These are phyloP conservation scores for Sebastes schlegelii DNA, from an alignment of 2,113 vertebrate species.

Conservation along the genomic window DNA sequence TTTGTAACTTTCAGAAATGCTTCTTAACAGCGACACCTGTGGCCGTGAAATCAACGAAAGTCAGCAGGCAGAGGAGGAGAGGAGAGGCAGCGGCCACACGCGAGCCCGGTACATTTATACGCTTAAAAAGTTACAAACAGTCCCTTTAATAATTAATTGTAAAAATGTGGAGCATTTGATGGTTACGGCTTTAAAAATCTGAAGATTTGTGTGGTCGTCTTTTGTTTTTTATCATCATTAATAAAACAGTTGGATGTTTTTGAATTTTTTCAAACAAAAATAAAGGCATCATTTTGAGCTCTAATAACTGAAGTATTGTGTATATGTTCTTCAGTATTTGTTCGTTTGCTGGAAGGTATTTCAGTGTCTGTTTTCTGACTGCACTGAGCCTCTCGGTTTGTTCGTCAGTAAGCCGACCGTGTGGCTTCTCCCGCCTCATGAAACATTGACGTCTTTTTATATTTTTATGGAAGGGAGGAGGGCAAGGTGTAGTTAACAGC, in stretches of 20 bases:
- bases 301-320: neutral
- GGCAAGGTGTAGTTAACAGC: slow-evolving; percentile 48
- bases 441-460: slow-evolving; percentile 61
- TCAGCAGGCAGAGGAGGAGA: too few relatives aligned
- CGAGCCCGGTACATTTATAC: too few relatives aligned
- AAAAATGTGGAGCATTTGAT: neutral
- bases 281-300: neutral
- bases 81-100: too few relatives aligned
- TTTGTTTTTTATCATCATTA: neutral
- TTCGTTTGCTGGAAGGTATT: neutral
- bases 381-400: neutral
- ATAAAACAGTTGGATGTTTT: too few relatives aligned
- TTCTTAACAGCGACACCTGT: too few relatives aligned
- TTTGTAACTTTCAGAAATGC: too few relatives aligned
- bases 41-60: too few relatives aligned
- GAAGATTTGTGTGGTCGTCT: neutral
- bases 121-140: neutral
- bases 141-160: neutral
- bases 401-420: neutral
- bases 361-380: neutral
- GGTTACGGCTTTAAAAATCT: neutral
- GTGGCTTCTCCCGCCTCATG: neutral
- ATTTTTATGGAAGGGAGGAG: slow-evolving; percentile 41
- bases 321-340: neutral
- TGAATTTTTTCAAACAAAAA: neutral